Evolutionary conservation across 1,140 invertebrate species (phyloP).

Genomic region (Cydia fagiglandana): DNA sequence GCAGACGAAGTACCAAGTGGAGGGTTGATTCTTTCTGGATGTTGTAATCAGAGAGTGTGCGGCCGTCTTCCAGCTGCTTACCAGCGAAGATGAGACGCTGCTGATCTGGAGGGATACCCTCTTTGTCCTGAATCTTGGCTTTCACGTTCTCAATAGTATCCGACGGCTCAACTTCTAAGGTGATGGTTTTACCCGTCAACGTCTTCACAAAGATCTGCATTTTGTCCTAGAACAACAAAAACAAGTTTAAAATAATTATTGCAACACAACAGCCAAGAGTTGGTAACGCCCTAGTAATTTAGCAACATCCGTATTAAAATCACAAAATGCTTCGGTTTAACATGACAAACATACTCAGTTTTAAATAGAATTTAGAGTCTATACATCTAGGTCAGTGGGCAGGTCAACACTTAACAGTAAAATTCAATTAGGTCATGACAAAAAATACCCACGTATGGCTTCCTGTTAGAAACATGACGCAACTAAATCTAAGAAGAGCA

Average conservation of each 20-base stretch:
- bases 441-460: conserved; percentile 7
- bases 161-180: conserved; percentile 85
- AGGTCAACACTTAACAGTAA: neutral
- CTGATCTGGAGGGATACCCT: conserved; percentile 87
- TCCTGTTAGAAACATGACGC: conserved; percentile 27
- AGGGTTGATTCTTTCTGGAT: conserved; percentile 87
- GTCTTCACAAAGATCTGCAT: conserved; percentile 66
- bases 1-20: conserved; percentile 51
- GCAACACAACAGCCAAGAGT: neutral
- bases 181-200: conserved; percentile 82
- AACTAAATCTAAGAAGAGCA: neutral
- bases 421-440: conserved; percentile 6
- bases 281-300: neutral
- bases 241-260: conserved; percentile 33
- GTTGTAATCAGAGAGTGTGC: conserved; percentile 85
- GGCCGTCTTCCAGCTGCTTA: conserved; percentile 89
- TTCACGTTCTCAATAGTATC: conserved; percentile 83
- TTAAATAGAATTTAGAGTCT: neutral
- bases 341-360: neutral
- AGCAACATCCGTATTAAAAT: too few relatives aligned
- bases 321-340: neutral
- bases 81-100: conserved; percentile 88
- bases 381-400: neutral
- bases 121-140: conserved; percentile 87
- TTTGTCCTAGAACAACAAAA: conserved; percentile 38